Evolutionary conservation across 1,140 invertebrate genomes (phyloP).

Genomic region (Oncopeltus fasciatus): DNA sequence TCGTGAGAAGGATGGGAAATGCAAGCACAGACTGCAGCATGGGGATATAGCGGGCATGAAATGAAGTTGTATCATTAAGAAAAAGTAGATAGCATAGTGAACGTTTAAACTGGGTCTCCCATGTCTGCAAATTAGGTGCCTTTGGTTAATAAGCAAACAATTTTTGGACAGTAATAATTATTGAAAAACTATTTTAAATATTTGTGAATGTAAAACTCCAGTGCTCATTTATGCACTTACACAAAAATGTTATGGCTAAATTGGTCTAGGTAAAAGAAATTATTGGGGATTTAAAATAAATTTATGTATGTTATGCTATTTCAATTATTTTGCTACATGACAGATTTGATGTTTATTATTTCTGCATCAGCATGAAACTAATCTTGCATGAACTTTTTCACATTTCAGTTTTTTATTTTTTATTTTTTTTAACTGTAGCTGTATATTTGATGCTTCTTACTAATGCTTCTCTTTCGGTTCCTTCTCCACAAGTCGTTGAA

Average conservation of each 20-base stretch:
- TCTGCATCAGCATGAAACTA: neutral
- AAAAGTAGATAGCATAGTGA: neutral
- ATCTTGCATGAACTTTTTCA: neutral
- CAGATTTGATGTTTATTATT: too few relatives aligned
- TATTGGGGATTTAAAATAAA: neutral
- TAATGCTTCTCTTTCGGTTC: conserved; percentile 20
- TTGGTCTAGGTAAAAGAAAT: neutral
- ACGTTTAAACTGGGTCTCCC: neutral
- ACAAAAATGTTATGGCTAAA: neutral
- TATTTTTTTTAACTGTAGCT: neutral
- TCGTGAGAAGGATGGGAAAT: conserved; percentile 22
- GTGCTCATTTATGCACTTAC: too few relatives aligned
- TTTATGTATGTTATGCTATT: neutral
- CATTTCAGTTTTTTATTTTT: neutral
- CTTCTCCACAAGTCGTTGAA: conserved; percentile 23
- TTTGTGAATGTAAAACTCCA: too few relatives aligned
- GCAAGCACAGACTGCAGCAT: conserved; percentile 26
- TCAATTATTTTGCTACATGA: neutral
- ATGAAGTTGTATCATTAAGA: neutral
- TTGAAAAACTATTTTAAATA: too few relatives aligned
- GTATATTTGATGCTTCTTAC: conserved; percentile 8
- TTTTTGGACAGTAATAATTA: neutral
- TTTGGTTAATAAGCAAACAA: neutral
- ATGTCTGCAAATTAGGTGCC: conserved; percentile 8
- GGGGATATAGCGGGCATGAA: conserved; percentile 17